Evolutionary conservation across 1,140 invertebrate genomes (phyloP), one percentile per base, ranked within the genome.

Genomic region (Glomeris maerens): DNA sequence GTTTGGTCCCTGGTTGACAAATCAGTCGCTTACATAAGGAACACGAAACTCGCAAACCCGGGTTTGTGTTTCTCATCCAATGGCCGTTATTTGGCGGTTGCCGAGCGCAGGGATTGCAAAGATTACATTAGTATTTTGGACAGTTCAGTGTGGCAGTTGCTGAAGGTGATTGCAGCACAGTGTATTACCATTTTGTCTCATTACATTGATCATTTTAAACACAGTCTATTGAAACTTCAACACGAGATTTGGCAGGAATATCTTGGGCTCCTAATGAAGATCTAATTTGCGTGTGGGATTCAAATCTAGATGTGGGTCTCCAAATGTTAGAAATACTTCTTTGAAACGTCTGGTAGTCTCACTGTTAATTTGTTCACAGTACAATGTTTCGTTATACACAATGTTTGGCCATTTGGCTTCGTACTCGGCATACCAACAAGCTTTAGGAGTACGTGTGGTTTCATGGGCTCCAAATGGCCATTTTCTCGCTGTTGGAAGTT

Each of bases 1-100:
- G 64, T 73, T 2, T 73, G 71, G 71, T 73, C 71, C 2, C 56
- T 73, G 4, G 56, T 67, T 5, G 67, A 63, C 46, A 69, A 71
- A 56, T 62, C 62, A 38, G 66, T 72, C 2, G 69, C 68, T 0
- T 72, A 72, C 53, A 71, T 73, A 26, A 60, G 68, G 47, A 65
- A 72, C 51, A 66, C 70, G 13, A 73, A 73, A 61, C 60, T 64
- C 27, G 38, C 50, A 22, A 31, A 56, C 50, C 28, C 40, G 59
- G 62, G 60, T 21, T 40, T 69, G 20, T 62, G 64, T 38, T 72
- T 71, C 55, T 67, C 62, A 25, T 49, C 45, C 38, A 63, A 64
- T 53, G 68, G 68, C 13, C 66, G 64, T 44, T 72, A 66, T 53
- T 61, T 73, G 61, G 70, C 68, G 10, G 53, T 72, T 21, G 69